Conservation (phyloP, 2,888 invertebrate species). For the Xanthorhoe spadicearia region DNA sequence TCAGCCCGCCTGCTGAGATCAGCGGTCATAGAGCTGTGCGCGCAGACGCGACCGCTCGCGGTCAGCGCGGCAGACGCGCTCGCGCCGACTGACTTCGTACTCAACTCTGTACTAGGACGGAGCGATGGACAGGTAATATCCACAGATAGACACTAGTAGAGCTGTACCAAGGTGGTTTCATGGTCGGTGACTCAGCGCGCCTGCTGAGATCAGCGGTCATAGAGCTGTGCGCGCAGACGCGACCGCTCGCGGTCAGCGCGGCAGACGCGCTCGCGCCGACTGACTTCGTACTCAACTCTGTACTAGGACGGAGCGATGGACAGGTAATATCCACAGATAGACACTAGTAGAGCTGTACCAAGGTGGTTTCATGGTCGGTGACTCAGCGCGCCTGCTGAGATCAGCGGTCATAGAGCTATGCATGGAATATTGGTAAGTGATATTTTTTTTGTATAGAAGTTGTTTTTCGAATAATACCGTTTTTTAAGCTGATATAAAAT, state of each 20-base stretch:
- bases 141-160: conserved; percentile 88
- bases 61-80: conserved; percentile 93
- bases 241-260: conserved; percentile 84
- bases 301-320: conserved; percentile 93
- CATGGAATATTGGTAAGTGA: too few relatives aligned
- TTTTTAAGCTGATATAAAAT: too few relatives aligned
- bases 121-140: conserved; percentile 95
- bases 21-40: conserved; percentile 81
- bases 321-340: conserved; percentile 81
- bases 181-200: conserved; percentile 79
- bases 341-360: conserved; percentile 82
- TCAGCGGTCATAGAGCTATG: conserved; percentile 82
- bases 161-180: conserved; percentile 89
- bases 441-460: too few relatives aligned
- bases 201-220: conserved; percentile 88
- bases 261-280: conserved; percentile 95
- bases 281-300: conserved; percentile 95
- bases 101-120: conserved; percentile 93
- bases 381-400: conserved; percentile 86
- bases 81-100: conserved; percentile 94
- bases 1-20: conserved; percentile 85
- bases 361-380: conserved; percentile 85
- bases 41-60: conserved; percentile 87
- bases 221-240: conserved; percentile 39
- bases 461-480: too few relatives aligned